Percentiles rank a stretch among this genome's conserved stretches.
These are phyloP conservation scores for Elmis aenea DNA, from an alignment of 2,888 invertebrate genomes.

Conservation along the genomic window DNA sequence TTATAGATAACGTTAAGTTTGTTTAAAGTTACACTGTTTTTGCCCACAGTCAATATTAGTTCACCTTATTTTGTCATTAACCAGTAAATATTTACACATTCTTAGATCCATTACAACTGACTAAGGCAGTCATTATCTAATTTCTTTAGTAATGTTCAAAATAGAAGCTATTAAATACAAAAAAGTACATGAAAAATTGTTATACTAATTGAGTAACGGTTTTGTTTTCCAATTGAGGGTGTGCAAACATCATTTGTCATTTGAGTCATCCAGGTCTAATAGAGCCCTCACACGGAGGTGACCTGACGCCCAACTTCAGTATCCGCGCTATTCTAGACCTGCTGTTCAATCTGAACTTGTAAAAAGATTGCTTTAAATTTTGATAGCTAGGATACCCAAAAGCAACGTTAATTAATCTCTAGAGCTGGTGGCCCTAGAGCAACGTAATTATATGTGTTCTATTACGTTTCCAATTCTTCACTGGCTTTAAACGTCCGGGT, in stretches of 20 bases:
- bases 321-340: constrained; percentile 7
- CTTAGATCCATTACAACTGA: no score
- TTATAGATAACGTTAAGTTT: no score
- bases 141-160: no score
- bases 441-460: constrained; percentile 11
- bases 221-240: constrained; percentile 14
- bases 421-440: constrained; percentile 11
- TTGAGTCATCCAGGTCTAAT: constrained; percentile 19
- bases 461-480: no score
- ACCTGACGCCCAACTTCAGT: constrained; percentile 4
- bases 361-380: constrained; percentile 9
- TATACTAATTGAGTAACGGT: constrained; percentile 16
- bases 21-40: no score
- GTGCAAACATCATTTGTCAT: constrained; percentile 26
- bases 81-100: no score
- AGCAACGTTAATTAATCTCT: constrained; percentile 14
- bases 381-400: constrained; percentile 7
- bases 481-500: no score
- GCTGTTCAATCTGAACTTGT: constrained; percentile 5
- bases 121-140: no score
- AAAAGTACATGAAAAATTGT: no score
- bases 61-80: no score
- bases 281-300: constrained; percentile 23
- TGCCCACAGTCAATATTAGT: no score
- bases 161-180: no score